Evolutionary conservation across 2,797 vertebrate species (phyloP).

Genomic region (Muscicapa striata): DNA sequence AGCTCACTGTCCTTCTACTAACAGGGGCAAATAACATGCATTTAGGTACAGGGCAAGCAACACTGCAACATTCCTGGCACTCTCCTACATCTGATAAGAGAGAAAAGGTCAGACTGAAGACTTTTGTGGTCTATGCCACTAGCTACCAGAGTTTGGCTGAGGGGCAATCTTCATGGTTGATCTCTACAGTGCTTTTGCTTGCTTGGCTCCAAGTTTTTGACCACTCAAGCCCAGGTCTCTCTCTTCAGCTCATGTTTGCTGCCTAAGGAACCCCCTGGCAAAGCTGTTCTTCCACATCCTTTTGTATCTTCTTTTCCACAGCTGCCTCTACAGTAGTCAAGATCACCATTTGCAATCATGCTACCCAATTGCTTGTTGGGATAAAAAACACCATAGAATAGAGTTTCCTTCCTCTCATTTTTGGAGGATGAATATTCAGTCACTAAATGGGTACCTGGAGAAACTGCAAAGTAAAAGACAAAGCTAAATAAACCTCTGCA

Average conservation of each 20-base stretch:
- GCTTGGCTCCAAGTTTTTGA: not conserved
- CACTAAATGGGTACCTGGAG: not conserved
- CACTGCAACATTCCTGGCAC: rapidly evolving
- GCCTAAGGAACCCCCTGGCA: rapidly evolving
- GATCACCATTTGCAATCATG: not conserved
- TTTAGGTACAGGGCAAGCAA: not conserved
- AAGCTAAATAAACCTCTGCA: not conserved
- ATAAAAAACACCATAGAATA: not conserved
- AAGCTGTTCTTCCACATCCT: not conserved
- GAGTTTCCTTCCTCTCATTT: not conserved
- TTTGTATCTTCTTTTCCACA: not conserved
- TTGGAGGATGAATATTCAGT: not conserved
- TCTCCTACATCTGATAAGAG: not conserved
- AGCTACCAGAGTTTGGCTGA: not conserved
- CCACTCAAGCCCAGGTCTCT: not conserved
- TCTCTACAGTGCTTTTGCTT: not conserved
- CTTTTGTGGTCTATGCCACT: not conserved
- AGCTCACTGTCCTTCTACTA: not conserved
- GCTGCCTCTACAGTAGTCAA: not conserved
- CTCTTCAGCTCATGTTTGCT: not conserved
- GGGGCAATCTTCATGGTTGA: not conserved
- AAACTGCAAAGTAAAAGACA: not conserved
- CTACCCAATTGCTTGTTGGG: not conserved
- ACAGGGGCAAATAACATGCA: not conserved
- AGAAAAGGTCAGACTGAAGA: not conserved